phyloP scores from a whole-genome alignment of 2,888 invertebrate genomes.

The Zele albiditarsus region DNA sequence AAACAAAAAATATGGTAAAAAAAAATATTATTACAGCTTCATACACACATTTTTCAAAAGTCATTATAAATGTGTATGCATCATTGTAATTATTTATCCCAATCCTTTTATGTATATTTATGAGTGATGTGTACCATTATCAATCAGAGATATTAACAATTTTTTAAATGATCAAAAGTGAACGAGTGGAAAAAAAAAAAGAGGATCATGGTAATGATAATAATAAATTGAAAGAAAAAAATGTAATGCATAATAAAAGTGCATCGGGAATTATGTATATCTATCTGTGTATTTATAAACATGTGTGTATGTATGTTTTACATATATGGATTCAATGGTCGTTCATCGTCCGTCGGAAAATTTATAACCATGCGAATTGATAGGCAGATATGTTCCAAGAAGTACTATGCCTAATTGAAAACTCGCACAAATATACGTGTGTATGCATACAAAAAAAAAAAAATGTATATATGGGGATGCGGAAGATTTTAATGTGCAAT shows the following conservation, averaged over 20 bases:
- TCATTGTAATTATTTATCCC: not conserved
- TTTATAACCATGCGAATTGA: slow-evolving; percentile 66
- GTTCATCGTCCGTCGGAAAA: slow-evolving; percentile 59
- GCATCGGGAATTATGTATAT: slow-evolving; percentile 6
- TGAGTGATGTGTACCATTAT: not conserved
- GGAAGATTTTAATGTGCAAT: too few relatives aligned
- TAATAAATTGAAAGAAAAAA: slow-evolving; percentile 11
- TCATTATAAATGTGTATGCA: not conserved
- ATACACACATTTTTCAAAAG: not conserved
- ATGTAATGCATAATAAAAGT: slow-evolving; percentile 16
- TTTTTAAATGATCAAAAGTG: not conserved
- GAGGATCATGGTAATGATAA: not conserved
- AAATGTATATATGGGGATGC: too few relatives aligned
- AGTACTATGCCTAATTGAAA: slow-evolving; percentile 70
- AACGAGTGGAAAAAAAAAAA: too few relatives aligned
- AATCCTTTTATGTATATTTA: not conserved
- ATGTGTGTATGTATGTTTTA: not conserved
- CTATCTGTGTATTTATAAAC: not conserved
- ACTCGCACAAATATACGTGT: slow-evolving; percentile 53
- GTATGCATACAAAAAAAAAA: slow-evolving; percentile 9
- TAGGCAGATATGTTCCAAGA: slow-evolving; percentile 68
- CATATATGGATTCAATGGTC: slow-evolving; percentile 38
- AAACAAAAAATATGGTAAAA: not conserved
- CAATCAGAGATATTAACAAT: not conserved
- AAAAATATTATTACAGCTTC: slow-evolving; percentile 20